phyloP scores from a whole-genome alignment of 2,113 vertebrate genomes.

The Paralichthys olivaceus region DNA sequence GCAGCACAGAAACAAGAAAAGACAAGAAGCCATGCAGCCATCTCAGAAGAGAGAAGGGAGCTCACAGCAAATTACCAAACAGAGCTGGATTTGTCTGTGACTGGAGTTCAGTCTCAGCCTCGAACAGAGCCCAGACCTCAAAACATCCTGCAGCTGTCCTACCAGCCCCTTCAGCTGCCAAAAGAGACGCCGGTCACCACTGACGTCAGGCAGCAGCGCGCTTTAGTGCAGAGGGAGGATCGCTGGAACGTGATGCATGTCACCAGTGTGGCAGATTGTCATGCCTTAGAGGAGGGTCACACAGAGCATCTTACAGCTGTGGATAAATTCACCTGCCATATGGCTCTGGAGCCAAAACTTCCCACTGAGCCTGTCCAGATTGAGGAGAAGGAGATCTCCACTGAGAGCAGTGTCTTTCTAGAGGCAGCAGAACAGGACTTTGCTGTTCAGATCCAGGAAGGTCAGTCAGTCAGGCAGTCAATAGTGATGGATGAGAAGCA shows the following conservation, averaged over 20 bases:
- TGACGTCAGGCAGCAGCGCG: slow-evolving; percentile 79
- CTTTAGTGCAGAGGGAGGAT: slow-evolving; percentile 84
- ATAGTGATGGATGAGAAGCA: slow-evolving; percentile 87
- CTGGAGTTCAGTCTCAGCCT: slow-evolving; percentile 68
- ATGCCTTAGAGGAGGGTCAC: slow-evolving; percentile 78
- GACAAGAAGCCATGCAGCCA: slow-evolving; percentile 71
- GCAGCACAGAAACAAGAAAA: slow-evolving; percentile 83
- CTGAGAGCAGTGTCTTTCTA: slow-evolving; percentile 82
- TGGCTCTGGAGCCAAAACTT: slow-evolving; percentile 79
- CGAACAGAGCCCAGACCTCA: slow-evolving; percentile 74
- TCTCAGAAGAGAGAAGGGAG: slow-evolving; percentile 79
- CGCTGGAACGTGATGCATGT: slow-evolving; percentile 81
- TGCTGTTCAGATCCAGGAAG: slow-evolving; percentile 85
- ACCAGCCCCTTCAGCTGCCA: slow-evolving; percentile 78
- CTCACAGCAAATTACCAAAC: slow-evolving; percentile 79
- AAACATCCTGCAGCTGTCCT: slow-evolving; percentile 78
- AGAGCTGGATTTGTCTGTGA: slow-evolving; percentile 73
- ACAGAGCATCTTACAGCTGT: slow-evolving; percentile 74
- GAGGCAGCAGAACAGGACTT: slow-evolving; percentile 84
- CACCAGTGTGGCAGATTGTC: slow-evolving; percentile 78
- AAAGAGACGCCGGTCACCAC: slow-evolving; percentile 81
- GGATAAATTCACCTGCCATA: slow-evolving; percentile 69
- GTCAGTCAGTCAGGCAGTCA: slow-evolving; percentile 85
- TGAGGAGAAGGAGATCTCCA: slow-evolving; percentile 77
- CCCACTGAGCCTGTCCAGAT: slow-evolving; percentile 79